These are phyloP conservation scores for Anodontia alba DNA, from an alignment of 2,888 invertebrate species.

Conservation along the genomic window DNA sequence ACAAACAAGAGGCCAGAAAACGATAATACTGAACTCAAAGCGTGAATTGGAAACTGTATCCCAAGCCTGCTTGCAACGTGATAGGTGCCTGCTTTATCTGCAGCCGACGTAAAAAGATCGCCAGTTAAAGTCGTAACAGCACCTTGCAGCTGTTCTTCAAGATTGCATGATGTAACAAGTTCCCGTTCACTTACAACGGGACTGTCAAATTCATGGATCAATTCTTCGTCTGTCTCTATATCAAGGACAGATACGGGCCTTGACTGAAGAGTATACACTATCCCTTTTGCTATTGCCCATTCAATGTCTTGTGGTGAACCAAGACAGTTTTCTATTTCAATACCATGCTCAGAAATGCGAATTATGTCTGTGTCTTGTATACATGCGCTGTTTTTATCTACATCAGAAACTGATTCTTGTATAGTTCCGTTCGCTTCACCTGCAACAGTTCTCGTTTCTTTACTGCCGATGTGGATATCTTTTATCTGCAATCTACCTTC, in stretches of 20 bases:
- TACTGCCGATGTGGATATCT: not conserved
- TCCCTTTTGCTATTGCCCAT: not conserved
- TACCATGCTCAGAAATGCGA: not conserved
- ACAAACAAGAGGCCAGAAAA: not conserved
- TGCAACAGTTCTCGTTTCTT: not conserved
- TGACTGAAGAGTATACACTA: not conserved
- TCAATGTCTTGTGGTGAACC: not conserved
- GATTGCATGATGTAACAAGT: slow-evolving; percentile 20
- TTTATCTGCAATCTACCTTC: not conserved
- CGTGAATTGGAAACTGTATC: not conserved
- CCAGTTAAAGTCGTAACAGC: slow-evolving; percentile 19
- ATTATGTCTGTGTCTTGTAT: not conserved
- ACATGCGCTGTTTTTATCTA: not conserved
- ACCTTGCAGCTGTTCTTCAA: slow-evolving; percentile 21
- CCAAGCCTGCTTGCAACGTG: not conserved
- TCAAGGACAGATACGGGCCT: not conserved
- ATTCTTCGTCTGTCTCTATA: not conserved
- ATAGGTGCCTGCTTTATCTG: not conserved
- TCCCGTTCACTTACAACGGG: not conserved
- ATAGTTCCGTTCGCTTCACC: not conserved
- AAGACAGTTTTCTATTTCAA: not conserved
- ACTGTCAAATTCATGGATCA: slow-evolving; percentile 5
- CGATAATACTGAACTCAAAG: not conserved
- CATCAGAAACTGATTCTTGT: not conserved
- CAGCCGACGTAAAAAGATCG: not conserved